Evolutionary conservation across 2,888 invertebrate genomes (phyloP).

Genomic region (Brachyptera risi): DNA sequence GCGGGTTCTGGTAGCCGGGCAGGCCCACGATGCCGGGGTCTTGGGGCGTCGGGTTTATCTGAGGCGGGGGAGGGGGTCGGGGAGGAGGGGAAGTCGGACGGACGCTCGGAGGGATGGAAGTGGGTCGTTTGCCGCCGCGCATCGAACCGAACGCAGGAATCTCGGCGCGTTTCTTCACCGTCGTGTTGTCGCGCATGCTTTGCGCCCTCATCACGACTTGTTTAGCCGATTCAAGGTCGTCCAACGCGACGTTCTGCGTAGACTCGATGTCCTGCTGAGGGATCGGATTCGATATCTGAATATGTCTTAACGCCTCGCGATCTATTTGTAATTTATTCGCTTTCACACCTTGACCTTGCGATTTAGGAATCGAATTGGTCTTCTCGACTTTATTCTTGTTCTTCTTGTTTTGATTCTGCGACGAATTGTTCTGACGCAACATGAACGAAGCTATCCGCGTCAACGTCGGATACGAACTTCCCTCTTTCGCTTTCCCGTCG

Average conservation of each 20-base stretch:
- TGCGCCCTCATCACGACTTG: constrained; percentile 72
- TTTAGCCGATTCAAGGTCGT: constrained; percentile 52
- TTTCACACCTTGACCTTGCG: constrained; percentile 53
- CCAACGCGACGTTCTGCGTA: constrained; percentile 54
- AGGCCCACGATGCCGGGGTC: constrained; percentile 37
- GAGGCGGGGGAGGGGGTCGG: constrained; percentile 48
- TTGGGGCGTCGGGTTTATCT: constrained; percentile 35
- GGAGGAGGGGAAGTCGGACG: constrained; percentile 76
- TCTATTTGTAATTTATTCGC: constrained; percentile 59
- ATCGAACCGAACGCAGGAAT: constrained; percentile 80
- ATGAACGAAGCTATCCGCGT: constrained; percentile 71
- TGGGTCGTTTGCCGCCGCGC: constrained; percentile 66
- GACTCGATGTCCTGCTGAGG: constrained; percentile 63
- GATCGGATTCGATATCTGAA: constrained; percentile 83
- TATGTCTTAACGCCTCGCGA: constrained; percentile 64
- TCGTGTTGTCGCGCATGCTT: constrained; percentile 64
- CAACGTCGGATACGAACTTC: constrained; percentile 52
- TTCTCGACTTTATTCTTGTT: constrained; percentile 53
- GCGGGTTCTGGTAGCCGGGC: constrained; percentile 41
- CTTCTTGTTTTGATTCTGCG: constrained; percentile 23
- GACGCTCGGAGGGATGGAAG: constrained; percentile 63
- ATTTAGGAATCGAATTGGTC: constrained; percentile 56
- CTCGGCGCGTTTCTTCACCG: constrained; percentile 53
- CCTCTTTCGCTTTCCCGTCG: constrained; percentile 52
- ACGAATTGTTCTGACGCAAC: constrained; percentile 41